These are phyloP conservation scores for Frankliniella intonsa DNA, from an alignment of 2,888 invertebrate genomes.

Conservation along the genomic window DNA sequence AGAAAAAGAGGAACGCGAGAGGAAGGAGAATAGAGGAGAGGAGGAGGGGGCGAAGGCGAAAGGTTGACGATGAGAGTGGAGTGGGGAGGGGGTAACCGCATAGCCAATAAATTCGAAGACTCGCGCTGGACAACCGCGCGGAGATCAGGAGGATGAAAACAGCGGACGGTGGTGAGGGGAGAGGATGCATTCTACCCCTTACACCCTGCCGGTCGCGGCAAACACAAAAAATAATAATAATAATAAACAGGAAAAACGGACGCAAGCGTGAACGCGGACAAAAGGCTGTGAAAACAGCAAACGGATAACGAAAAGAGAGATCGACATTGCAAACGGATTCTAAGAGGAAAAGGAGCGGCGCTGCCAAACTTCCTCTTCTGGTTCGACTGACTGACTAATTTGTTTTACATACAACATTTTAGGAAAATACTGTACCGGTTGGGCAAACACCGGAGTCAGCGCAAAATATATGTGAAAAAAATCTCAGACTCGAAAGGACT, in stretches of 20 bases:
- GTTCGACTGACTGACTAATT: no score
- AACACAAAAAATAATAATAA: no score
- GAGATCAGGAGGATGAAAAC: not conserved
- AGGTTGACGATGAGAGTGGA: no score
- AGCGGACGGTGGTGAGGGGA: not conserved
- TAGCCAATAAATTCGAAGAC: conserved; percentile 1
- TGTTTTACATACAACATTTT: no score
- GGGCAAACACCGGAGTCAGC: not conserved
- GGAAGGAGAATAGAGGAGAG: no score
- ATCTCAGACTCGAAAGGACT: not conserved
- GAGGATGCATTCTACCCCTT: not conserved
- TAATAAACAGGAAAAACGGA: no score
- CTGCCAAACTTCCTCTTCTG: no score
- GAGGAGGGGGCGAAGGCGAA: no score
- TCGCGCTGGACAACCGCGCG: not conserved
- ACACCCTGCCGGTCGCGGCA: not conserved
- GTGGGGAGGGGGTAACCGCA: not conserved
- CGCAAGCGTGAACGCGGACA: no score
- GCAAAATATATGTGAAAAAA: not conserved
- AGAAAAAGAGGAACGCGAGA: no score
- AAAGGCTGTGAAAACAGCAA: no score
- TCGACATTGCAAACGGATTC: not conserved
- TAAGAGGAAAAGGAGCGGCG: not conserved
- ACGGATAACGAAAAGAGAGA: not conserved
- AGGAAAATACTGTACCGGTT: no score